Percentiles rank a stretch among this genome's conserved stretches.
These are phyloP conservation scores for Coregonus clupeaformis DNA, from an alignment of 2,113 vertebrate species.

Conservation along the genomic window DNA sequence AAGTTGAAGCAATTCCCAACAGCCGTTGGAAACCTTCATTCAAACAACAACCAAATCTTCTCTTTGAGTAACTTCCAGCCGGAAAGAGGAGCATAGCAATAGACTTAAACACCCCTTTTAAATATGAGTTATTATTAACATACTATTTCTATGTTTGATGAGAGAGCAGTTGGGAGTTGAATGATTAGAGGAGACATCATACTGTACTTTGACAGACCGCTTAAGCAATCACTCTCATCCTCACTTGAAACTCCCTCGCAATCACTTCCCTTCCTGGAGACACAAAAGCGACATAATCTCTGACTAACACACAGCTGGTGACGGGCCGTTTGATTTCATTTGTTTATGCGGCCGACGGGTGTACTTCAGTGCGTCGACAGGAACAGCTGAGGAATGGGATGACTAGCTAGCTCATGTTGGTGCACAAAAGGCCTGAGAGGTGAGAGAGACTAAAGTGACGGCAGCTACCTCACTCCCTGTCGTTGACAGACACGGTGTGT, in stretches of 20 bases:
- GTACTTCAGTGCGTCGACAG: slow-evolving; percentile 10
- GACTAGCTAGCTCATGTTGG: slow-evolving; percentile 33
- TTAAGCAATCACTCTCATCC: neutral
- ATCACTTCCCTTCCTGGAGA: slow-evolving; percentile 31
- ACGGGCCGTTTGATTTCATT: slow-evolving; percentile 40
- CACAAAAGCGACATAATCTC: slow-evolving; percentile 53
- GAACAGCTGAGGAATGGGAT: slow-evolving; percentile 6
- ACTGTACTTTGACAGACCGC: neutral
- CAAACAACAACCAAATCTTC: neutral
- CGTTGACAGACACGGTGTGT: slow-evolving; percentile 4
- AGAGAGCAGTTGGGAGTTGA: slow-evolving; percentile 22
- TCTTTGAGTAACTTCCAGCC: slow-evolving; percentile 11
- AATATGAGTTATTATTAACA: neutral
- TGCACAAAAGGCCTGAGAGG: slow-evolving; percentile 39
- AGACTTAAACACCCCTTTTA: neutral
- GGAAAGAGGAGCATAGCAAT: neutral
- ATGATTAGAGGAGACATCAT: neutral
- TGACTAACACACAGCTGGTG: slow-evolving; percentile 14
- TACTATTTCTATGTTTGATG: slow-evolving; percentile 18
- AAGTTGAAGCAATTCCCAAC: neutral
- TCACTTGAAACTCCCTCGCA: neutral
- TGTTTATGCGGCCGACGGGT: slow-evolving; percentile 44
- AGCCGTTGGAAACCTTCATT: neutral
- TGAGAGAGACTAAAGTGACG: slow-evolving; percentile 1
- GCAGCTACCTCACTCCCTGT: slow-evolving; percentile 22